Percentiles rank a stretch among this genome's conserved stretches.
Evolutionary conservation across 2,113 vertebrate genomes (phyloP).

Genomic region (Narcine bancroftii): DNA sequence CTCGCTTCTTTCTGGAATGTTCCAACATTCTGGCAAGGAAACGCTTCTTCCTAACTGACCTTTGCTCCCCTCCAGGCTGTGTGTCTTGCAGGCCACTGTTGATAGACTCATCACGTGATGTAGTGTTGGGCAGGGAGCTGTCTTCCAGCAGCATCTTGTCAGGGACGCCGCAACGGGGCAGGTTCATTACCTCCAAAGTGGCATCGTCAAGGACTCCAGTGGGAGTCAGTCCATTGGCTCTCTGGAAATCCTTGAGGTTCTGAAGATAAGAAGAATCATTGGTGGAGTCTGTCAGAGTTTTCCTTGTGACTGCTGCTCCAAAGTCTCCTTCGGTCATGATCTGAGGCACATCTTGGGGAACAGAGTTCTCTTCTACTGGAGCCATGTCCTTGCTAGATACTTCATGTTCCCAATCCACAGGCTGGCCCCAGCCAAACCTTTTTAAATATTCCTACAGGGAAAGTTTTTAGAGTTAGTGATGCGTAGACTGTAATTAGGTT

Average conservation of each 20-base stretch:
- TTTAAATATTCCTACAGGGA: conserved; percentile 13
- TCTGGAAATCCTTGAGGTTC: conserved; percentile 42
- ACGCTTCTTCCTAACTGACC: conserved; percentile 26
- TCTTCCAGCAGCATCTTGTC: conserved; percentile 33
- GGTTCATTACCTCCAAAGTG: conserved; percentile 42
- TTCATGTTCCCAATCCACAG: not conserved
- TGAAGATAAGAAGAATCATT: conserved; percentile 36
- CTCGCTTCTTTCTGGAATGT: conserved; percentile 39
- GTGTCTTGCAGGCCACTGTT: not conserved
- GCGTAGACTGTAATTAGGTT: not conserved
- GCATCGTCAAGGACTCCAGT: conserved; percentile 41
- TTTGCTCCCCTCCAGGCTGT: not conserved
- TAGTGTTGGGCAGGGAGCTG: not conserved
- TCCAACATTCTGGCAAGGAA: conserved; percentile 39
- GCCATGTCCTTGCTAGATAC: not conserved
- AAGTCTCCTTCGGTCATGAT: conserved; percentile 40
- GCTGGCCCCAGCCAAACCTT: conserved; percentile 18
- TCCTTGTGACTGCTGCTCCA: not conserved
- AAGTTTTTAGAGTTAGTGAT: not conserved
- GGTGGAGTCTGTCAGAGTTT: not conserved
- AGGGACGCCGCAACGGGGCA: conserved; percentile 43
- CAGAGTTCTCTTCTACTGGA: not conserved
- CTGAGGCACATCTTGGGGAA: conserved; percentile 36
- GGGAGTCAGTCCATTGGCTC: conserved; percentile 40
- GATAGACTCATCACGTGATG: conserved; percentile 30